These are phyloP conservation scores for Phoxinus dragarum DNA, from an alignment of 2,797 vertebrate species.

Conservation along the genomic window DNA sequence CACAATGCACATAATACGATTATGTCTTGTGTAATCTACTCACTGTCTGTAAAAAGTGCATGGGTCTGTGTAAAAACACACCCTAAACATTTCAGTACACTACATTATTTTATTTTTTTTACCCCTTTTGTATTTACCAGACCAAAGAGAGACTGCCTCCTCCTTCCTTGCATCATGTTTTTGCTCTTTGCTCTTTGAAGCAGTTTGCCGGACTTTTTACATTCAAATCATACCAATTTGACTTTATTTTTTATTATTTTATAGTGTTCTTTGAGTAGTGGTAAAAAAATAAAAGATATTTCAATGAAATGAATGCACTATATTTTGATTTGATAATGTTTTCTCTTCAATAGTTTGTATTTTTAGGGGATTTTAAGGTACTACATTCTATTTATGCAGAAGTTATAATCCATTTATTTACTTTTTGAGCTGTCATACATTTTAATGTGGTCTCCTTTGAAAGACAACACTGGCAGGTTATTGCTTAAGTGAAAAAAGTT, in stretches of 20 bases:
- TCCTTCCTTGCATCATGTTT: background rate
- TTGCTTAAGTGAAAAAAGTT: background rate
- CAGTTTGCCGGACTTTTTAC: background rate
- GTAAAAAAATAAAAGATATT: background rate
- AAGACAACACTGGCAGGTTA: background rate
- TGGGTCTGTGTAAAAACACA: slow-evolving; percentile 57
- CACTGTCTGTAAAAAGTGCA: slow-evolving; percentile 20
- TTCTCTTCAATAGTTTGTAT: background rate
- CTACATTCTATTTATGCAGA: background rate
- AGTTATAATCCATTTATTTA: background rate
- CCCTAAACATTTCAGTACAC: slow-evolving; percentile 13
- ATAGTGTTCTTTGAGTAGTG: too few species aligned
- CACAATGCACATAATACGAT: slow-evolving; percentile 24
- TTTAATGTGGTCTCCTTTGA: background rate
- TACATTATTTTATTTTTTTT: background rate
- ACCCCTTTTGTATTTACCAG: background rate
- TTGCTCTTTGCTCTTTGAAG: background rate
- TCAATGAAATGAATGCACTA: background rate
- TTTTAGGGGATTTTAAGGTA: background rate
- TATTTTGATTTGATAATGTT: background rate
- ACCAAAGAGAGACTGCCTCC: background rate
- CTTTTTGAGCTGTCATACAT: background rate
- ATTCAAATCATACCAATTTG: background rate
- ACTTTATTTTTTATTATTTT: too few species aligned
- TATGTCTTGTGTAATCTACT: slow-evolving; percentile 20